phyloP scores from a whole-genome alignment of 2,113 vertebrate species.

The Leptocoma aspasia region DNA sequence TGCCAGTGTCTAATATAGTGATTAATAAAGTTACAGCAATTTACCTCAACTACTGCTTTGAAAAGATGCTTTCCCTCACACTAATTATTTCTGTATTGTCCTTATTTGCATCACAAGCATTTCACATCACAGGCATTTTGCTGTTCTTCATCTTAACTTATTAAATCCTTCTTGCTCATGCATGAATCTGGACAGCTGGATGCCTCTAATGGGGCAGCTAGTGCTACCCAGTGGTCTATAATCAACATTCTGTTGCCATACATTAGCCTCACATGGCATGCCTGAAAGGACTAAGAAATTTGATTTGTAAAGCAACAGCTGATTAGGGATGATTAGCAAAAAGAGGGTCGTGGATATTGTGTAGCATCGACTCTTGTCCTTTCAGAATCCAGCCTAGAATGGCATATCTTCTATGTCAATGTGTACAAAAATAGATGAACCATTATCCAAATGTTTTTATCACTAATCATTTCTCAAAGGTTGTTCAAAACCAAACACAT shows the following conservation, averaged over 20 bases:
- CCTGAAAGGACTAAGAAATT: slow-evolving; percentile 23
- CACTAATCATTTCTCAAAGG: neutral
- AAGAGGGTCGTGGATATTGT: neutral
- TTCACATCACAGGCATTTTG: slow-evolving; percentile 20
- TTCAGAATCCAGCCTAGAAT: neutral
- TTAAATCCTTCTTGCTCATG: slow-evolving; percentile 20
- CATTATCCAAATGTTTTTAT: neutral
- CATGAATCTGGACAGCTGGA: slow-evolving; percentile 32
- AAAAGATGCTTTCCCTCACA: neutral
- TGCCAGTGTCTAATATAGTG: neutral
- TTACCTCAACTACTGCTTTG: neutral
- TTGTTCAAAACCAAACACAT: neutral
- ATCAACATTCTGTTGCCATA: slow-evolving; percentile 23
- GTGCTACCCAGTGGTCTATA: slow-evolving; percentile 14
- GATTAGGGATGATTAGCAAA: slow-evolving; percentile 35
- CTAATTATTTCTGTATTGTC: slow-evolving; percentile 25
- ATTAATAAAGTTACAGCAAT: neutral
- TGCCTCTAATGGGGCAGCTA: slow-evolving; percentile 8
- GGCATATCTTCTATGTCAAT: neutral
- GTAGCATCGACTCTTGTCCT: neutral
- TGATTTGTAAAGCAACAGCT: slow-evolving; percentile 46
- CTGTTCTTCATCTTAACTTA: slow-evolving; percentile 10
- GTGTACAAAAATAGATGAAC: neutral
- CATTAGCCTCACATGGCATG: slow-evolving; percentile 1
- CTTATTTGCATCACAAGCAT: slow-evolving; percentile 18